These are phyloP conservation scores for Rosalia funebris DNA, from an alignment of 2,888 invertebrate genomes.

Conservation along the genomic window DNA sequence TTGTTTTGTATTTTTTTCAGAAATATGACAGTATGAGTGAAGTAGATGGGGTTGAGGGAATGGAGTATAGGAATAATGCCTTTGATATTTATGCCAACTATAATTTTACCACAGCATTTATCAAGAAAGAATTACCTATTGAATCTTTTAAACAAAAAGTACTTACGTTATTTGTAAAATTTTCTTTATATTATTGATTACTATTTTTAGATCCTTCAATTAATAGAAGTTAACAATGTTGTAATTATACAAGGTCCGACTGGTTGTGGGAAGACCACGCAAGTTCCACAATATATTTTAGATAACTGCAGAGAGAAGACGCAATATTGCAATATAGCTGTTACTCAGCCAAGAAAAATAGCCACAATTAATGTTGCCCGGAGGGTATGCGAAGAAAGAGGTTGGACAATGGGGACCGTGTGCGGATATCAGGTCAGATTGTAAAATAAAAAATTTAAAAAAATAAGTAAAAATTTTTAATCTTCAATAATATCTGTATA, in stretches of 20 bases:
- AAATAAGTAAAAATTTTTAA: neutral
- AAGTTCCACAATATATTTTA: conserved; percentile 93
- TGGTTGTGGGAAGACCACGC: conserved; percentile 94
- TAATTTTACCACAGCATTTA: conserved; percentile 45
- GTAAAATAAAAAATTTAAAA: neutral
- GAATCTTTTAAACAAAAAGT: conserved; percentile 49
- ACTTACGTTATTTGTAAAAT: too few relatives aligned
- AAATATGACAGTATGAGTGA: conserved; percentile 35
- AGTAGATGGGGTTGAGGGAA: conserved; percentile 41
- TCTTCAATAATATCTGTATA: too few relatives aligned
- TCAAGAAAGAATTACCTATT: conserved; percentile 51
- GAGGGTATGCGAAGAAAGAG: conserved; percentile 84
- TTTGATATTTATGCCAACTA: conserved; percentile 47
- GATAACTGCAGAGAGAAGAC: conserved; percentile 75
- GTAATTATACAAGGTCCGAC: conserved; percentile 91
- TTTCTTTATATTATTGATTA: neutral
- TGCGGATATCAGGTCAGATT: conserved; percentile 86
- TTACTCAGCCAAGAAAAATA: conserved; percentile 93
- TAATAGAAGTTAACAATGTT: conserved; percentile 76
- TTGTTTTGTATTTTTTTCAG: too few relatives aligned
- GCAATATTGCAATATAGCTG: conserved; percentile 83
- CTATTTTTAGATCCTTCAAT: conserved; percentile 71
- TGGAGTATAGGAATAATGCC: conserved; percentile 36
- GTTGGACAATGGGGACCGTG: conserved; percentile 82
- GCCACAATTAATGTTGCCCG: conserved; percentile 91